Evolutionary conservation across 92 coral and sea anemone genomes (phyloP), one percentile per base, ranked within the genome.

Genomic region (Siderastrea siderea): DNA sequence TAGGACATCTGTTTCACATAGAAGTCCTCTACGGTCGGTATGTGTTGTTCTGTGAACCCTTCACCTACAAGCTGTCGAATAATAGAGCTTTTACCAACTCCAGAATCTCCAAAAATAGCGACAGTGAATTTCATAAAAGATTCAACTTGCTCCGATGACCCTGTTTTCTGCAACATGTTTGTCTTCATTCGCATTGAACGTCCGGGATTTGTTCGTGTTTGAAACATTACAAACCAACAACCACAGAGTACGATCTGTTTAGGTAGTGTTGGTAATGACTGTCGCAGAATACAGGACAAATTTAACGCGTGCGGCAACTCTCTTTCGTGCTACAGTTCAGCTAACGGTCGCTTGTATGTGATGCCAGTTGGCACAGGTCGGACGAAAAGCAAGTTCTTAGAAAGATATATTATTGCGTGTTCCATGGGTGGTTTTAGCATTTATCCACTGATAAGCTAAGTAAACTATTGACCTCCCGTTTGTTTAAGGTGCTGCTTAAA

Each of bases 1-100:
- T 94, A 86, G 6, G 82, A 65, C 5, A 97, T 84, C 5, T 94
- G 95, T 14, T 91, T 93, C 2, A 93, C 93, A 68, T 92, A 94
- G 71, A 91, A 95, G 52, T 97, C 97, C 75, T 97, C 99, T n/a
- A 97, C 93, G 3, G 99, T 97, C 1, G 99, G 98, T 5, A 81
- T 81, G 57, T 97, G 93, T 44, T 88, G 91, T 43, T 79, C 86
- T 0, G 85, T 82, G 74, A 88, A 90, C 2, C 89, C 92, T 49
- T 91, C 85, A 19, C 95, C 97, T 17, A 83, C 87, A 67, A 97
- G 81, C 47, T 94, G 84, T 12, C 82, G 95, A 46, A 97, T 91
- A 19, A 97, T 81, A 2, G 98, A 85, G 1, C 98, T 97, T 80
- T 97, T 97, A 14, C 99, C 99, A 8, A 97, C 99, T 76, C 90